Percentiles rank a stretch among this genome's conserved stretches.
These are phyloP conservation scores for Pseudochromis fuscus DNA, from an alignment of 2,797 vertebrate genomes.

Conservation along the genomic window DNA sequence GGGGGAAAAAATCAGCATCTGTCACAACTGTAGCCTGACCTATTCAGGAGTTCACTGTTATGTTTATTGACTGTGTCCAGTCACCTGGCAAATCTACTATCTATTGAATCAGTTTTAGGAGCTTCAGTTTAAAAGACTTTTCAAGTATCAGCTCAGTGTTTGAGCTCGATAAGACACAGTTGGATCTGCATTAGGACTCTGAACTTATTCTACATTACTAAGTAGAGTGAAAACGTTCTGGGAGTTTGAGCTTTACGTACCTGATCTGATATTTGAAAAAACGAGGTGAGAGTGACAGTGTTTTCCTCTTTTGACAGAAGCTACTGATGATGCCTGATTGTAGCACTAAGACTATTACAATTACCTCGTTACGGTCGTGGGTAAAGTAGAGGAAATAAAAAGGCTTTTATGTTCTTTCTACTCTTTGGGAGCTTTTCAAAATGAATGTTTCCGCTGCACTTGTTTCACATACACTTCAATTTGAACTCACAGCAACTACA, in stretches of 20 bases:
- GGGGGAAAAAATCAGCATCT: neutral
- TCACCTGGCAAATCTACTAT: constrained; percentile 17
- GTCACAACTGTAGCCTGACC: constrained; percentile 11
- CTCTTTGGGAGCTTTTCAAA: constrained; percentile 9
- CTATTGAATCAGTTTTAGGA: constrained; percentile 8
- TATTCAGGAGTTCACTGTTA: constrained; percentile 20
- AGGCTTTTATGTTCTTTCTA: constrained; percentile 17
- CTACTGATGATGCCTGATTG: constrained; percentile 8
- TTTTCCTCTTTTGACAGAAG: constrained; percentile 9
- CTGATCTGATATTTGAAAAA: constrained; percentile 23
- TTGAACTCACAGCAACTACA: constrained; percentile 35
- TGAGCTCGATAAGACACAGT: constrained; percentile 14
- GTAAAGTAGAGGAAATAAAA: constrained; percentile 9
- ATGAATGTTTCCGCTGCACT: constrained; percentile 31
- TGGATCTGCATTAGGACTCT: constrained; percentile 17
- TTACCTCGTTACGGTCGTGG: constrained; percentile 29
- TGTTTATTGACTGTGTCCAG: constrained; percentile 29
- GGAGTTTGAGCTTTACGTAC: constrained; percentile 15
- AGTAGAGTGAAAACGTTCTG: neutral
- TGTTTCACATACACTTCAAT: constrained; percentile 35
- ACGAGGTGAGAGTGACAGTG: constrained; percentile 21
- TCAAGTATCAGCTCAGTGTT: constrained; percentile 19
- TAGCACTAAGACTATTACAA: neutral
- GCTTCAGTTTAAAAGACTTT: constrained; percentile 18
- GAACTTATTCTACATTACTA: neutral